Conservation (phyloP, 2,113 vertebrate genomes). For the Cyrtonyx montezumae region DNA sequence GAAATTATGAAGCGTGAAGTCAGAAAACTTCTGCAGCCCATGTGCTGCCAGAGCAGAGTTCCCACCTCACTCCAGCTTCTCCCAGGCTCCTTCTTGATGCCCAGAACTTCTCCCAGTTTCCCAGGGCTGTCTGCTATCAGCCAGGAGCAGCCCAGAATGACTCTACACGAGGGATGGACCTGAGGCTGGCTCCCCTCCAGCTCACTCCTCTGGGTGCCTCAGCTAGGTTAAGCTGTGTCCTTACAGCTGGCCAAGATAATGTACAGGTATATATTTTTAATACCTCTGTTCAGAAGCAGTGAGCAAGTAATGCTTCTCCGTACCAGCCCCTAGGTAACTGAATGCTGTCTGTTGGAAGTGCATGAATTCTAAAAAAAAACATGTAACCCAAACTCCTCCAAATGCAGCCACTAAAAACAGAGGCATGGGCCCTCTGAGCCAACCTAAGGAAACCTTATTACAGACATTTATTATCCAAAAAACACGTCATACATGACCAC, state of each 20-base stretch:
- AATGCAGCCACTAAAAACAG: constrained; percentile 58
- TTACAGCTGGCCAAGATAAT: not conserved
- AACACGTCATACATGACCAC: constrained; percentile 70
- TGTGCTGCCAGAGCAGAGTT: not conserved
- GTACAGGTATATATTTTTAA: not conserved
- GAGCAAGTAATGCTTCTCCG: constrained; percentile 16
- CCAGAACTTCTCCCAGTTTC: not conserved
- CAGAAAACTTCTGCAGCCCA: not conserved
- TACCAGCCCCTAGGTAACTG: not conserved
- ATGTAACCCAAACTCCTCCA: constrained; percentile 23
- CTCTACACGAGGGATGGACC: not conserved
- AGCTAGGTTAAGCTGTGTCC: not conserved
- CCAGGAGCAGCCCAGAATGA: not conserved
- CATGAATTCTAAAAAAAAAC: constrained; percentile 50
- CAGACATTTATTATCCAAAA: constrained; percentile 76
- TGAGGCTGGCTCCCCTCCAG: not conserved
- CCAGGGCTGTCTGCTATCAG: not conserved
- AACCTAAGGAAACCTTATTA: constrained; percentile 71
- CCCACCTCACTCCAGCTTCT: not conserved
- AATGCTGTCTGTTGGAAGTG: constrained; percentile 11
- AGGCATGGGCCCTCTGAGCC: constrained; percentile 27
- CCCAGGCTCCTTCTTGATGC: not conserved
- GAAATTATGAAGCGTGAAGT: constrained; percentile 21
- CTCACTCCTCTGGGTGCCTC: not conserved
- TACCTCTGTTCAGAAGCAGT: not conserved